phyloP scores from a whole-genome alignment of 2,888 invertebrate species.

The Nomada ferruginata region DNA sequence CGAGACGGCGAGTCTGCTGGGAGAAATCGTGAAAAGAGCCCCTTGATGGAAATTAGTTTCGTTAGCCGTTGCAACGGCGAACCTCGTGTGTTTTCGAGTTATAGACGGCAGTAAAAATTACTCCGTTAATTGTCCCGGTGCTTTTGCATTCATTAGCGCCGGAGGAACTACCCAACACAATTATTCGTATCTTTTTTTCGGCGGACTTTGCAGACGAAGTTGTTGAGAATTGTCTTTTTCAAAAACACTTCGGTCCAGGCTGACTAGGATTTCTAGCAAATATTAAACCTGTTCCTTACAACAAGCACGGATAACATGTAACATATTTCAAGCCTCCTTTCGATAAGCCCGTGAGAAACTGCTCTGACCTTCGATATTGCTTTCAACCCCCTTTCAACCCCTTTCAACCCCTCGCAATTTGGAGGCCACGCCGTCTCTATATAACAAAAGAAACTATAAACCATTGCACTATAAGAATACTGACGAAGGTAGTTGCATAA shows the following conservation, averaged over 20 bases:
- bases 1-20: background rate
- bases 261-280: too few relatives aligned
- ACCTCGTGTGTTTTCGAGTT: background rate
- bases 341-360: too few relatives aligned
- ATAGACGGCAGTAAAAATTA: background rate
- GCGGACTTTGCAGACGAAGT: too few relatives aligned
- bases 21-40: slow-evolving; percentile 15
- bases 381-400: too few relatives aligned
- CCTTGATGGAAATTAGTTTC: slow-evolving; percentile 43
- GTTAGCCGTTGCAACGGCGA: background rate
- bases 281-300: too few relatives aligned
- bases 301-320: too few relatives aligned
- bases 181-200: background rate
- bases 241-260: too few relatives aligned
- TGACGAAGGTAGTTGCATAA: background rate
- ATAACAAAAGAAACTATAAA: background rate
- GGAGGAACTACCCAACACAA: background rate
- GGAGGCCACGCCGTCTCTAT: too few relatives aligned
- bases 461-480: background rate
- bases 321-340: too few relatives aligned
- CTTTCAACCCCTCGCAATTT: too few relatives aligned
- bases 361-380: background rate
- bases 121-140: background rate
- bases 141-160: background rate
- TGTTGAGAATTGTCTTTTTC: background rate